These are phyloP conservation scores for Takifugu rubripes DNA, from an alignment of 2,797 vertebrate species.

Conservation along the genomic window DNA sequence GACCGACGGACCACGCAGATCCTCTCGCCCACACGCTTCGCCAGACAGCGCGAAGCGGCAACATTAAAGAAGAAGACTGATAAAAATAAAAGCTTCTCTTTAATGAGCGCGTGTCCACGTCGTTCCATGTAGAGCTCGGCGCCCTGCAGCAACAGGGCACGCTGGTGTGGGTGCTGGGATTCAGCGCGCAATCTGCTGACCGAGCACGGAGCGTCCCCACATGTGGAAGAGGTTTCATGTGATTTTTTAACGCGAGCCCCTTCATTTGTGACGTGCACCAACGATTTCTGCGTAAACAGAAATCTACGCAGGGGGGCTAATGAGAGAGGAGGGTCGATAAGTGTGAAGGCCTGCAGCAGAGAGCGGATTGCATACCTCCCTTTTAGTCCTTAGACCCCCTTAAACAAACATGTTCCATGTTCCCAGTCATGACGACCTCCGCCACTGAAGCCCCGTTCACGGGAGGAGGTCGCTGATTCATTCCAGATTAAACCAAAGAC, in stretches of 20 bases:
- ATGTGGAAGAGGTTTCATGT: slow-evolving; percentile 7
- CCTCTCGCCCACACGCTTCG: slow-evolving; percentile 48
- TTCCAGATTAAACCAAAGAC: neutral
- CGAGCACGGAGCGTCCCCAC: slow-evolving; percentile 18
- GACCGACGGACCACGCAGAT: slow-evolving; percentile 54
- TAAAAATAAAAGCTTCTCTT: neutral
- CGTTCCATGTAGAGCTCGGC: no score
- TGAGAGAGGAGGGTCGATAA: no score
- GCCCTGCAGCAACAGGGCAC: no score
- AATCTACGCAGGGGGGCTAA: no score
- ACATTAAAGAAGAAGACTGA: neutral
- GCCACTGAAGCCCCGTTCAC: no score
- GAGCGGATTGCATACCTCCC: no score
- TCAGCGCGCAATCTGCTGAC: slow-evolving; percentile 47
- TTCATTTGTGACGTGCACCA: no score
- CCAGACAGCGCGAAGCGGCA: neutral
- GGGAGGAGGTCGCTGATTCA: neutral
- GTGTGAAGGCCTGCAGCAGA: no score
- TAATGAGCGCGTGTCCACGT: neutral
- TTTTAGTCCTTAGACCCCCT: no score
- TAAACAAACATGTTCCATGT: neutral
- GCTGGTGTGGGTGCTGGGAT: slow-evolving; percentile 21
- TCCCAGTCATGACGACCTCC: neutral
- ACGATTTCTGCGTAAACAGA: no score
- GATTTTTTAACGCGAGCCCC: no score